Evolutionary conservation across 1,140 invertebrate species (phyloP), one percentile per base, ranked within the genome.

Genomic region (Trachymyrmex cornetzi): DNA sequence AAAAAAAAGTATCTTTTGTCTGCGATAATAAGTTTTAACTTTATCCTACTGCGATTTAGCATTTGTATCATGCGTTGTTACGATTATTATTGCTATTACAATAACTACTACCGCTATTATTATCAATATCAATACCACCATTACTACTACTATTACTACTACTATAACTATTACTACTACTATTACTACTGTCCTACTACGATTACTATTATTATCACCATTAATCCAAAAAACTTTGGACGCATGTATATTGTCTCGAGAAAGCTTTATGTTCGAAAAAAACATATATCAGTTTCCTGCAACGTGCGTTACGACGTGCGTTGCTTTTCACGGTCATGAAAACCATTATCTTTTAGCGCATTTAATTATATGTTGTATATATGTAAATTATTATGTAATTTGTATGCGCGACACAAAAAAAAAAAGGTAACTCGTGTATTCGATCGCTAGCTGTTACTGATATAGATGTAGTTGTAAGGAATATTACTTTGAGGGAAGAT

Each of bases 341-440:
- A 85, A 85, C 11, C 57, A 85, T 27, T 85, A 79, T 85, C 48
- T 79, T 64, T 85, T 85, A 87, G 91, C 93, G 92, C 92, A 92
- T 94, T 94, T 92, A 90, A 93, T 95, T 94, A 93, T 94, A 90
- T 94, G 88, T 92, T 95, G 94, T 95, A 95, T 79, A 95, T 95
- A 95, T 94, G 94, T 95, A 95, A 93, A 95, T 93, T 93, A 92
- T 88, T 85, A 85, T 85, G 82, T 48, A 85, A 79, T 85, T 85
- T 85, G 74, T 85, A 85, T 67, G 74, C 82, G 72, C 82, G 74
- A 48, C 82, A 85, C 44, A 84, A 63, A 57, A 85, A 66, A 85
- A 66, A 61, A 74, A 34, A 77, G 69, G 44, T 74, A 72, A 91
- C 90, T 92, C 91, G 92, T 94, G 92, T 94, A 95, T 93, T 94